These are phyloP conservation scores for Amphipyra tragopoginis DNA, from an alignment of 2,888 invertebrate genomes.

Conservation along the genomic window DNA sequence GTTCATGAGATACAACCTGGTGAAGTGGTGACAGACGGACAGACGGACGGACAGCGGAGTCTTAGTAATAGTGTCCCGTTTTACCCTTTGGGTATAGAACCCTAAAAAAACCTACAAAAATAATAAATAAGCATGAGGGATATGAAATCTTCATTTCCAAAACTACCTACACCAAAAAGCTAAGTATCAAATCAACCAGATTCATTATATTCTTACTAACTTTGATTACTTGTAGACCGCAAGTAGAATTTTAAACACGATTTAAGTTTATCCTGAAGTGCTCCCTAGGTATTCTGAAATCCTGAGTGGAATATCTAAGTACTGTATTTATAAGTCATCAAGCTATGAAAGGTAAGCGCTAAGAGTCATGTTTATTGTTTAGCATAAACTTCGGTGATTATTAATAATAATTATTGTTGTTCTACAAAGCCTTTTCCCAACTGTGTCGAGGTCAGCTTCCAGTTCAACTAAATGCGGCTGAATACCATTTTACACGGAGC, in stretches of 20 bases:
- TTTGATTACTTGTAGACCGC: constrained; percentile 48
- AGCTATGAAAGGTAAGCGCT: constrained; percentile 1
- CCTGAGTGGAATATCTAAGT: constrained; percentile 40
- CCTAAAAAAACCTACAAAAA: too few species aligned
- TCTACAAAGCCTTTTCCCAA: too few species aligned
- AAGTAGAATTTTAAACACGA: constrained; percentile 47
- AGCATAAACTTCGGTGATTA: background rate
- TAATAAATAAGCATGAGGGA: background rate
- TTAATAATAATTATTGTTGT: too few species aligned
- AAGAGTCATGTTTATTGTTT: constrained; percentile 1
- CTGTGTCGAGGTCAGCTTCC: too few species aligned
- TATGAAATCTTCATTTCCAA: constrained; percentile 5
- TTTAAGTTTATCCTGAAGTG: constrained; percentile 45
- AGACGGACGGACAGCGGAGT: too few species aligned
- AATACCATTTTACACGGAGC: too few species aligned
- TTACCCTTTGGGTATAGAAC: too few species aligned
- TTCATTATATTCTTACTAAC: constrained; percentile 50
- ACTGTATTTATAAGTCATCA: constrained; percentile 34
- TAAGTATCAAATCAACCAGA: constrained; percentile 25
- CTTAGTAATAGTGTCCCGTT: too few species aligned
- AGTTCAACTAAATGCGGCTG: too few species aligned
- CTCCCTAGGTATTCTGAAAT: constrained; percentile 37
- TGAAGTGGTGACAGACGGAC: too few species aligned
- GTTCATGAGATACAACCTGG: too few species aligned
- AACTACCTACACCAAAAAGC: constrained; percentile 1